Conservation (phyloP, 2,113 vertebrate genomes). For the Zosterops japonicus region DNA sequence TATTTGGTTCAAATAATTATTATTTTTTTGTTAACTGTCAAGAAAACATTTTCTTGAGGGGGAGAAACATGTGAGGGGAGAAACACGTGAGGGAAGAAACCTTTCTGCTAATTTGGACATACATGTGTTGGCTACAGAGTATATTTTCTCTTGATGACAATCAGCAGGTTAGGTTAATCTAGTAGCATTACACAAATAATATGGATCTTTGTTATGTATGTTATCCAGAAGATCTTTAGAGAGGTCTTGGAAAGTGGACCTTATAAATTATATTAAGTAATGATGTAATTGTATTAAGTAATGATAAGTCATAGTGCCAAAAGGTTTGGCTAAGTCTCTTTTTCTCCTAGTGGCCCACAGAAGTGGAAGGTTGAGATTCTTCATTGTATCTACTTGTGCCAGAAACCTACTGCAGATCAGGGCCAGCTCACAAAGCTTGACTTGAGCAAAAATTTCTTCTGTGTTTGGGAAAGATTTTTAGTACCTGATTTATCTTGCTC, state of each 20-base stretch:
- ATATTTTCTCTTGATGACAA: neutral
- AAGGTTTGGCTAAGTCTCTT: neutral
- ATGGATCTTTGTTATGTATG: neutral
- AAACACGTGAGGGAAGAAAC: neutral
- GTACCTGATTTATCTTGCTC: neutral
- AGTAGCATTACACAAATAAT: neutral
- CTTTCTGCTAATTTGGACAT: neutral
- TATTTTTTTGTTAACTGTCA: neutral
- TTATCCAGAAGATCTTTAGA: neutral
- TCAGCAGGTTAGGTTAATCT: neutral
- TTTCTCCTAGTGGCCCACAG: neutral
- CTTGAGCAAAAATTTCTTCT: neutral
- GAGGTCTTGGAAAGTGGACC: neutral
- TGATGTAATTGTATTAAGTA: neutral
- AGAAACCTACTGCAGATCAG: neutral
- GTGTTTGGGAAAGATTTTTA: neutral
- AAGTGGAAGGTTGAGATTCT: neutral
- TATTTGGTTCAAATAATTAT: neutral
- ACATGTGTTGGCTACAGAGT: neutral
- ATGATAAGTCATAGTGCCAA: neutral
- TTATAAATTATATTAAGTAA: neutral
- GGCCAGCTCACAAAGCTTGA: neutral
- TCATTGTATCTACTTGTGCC: neutral
- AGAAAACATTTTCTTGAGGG: neutral
- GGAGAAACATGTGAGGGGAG: neutral